These are phyloP conservation scores for Vipera latastei DNA, from an alignment of 2,797 vertebrate genomes.

Conservation along the genomic window DNA sequence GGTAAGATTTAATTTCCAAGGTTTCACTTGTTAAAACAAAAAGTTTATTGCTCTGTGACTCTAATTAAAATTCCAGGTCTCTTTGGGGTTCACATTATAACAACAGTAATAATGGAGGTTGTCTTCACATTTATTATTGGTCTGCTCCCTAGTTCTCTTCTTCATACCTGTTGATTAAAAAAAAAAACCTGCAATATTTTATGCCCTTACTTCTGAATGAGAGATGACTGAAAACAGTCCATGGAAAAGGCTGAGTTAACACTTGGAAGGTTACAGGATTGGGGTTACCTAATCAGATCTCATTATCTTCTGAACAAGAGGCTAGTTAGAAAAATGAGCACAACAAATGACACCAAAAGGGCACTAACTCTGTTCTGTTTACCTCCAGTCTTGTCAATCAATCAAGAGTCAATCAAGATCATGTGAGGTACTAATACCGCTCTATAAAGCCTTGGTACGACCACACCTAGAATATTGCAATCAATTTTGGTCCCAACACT, in stretches of 20 bases:
- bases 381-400: neutral
- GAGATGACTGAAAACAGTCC: neutral
- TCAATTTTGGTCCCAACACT: too few species aligned
- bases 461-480: too few species aligned
- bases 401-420: too few species aligned
- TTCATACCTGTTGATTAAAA: neutral
- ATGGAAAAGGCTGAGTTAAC: neutral
- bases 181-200: neutral
- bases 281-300: neutral
- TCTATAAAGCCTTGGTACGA: too few species aligned
- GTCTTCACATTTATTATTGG: neutral
- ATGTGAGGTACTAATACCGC: too few species aligned
- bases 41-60: neutral
- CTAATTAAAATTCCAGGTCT: neutral
- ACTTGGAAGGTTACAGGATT: neutral
- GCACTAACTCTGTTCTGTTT: neutral
- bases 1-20: neutral
- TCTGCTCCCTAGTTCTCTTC: neutral
- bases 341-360: neutral
- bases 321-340: neutral
- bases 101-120: neutral
- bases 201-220: neutral
- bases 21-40: neutral
- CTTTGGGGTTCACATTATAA: neutral
- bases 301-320: neutral